A percentile compares a stretch with the other conserved stretches of the same genome.
phyloP scores from a whole-genome alignment of 2,888 invertebrate genomes.

The Reticulitermes lucifugus region DNA sequence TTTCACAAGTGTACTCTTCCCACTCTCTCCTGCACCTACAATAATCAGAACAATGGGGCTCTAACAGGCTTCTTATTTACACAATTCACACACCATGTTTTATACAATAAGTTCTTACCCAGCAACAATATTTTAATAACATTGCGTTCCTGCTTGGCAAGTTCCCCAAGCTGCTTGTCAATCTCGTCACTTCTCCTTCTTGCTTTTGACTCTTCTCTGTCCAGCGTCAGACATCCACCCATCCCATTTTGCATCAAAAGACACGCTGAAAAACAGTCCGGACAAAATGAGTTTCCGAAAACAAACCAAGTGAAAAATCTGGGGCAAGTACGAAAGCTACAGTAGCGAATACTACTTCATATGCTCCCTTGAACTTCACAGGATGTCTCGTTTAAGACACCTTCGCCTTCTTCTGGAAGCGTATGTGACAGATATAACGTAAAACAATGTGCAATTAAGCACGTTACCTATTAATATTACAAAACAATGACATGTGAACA shows the following conservation, averaged over 20 bases:
- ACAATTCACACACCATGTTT: background rate
- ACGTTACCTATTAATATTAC: slow-evolving; percentile 35
- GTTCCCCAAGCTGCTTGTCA: slow-evolving; percentile 69
- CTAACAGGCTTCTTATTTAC: background rate
- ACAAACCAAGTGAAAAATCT: slow-evolving; percentile 17
- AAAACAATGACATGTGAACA: slow-evolving; percentile 42
- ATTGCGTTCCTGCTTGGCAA: slow-evolving; percentile 71
- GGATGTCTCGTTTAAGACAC: background rate
- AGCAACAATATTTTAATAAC: slow-evolving; percentile 73
- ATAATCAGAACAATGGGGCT: background rate
- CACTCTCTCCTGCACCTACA: slow-evolving; percentile 74
- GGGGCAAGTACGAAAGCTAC: background rate
- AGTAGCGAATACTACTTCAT: background rate
- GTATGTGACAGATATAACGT: background rate
- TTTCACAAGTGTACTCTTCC: slow-evolving; percentile 75
- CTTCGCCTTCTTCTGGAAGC: background rate
- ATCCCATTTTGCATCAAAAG: slow-evolving; percentile 60
- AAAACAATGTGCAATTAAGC: slow-evolving; percentile 8
- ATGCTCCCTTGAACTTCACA: slow-evolving; percentile 31
- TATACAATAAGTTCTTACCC: slow-evolving; percentile 60
- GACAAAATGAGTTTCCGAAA: background rate
- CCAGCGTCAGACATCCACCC: slow-evolving; percentile 74
- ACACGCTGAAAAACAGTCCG: slow-evolving; percentile 34
- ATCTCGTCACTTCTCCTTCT: slow-evolving; percentile 71
- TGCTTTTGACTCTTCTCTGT: slow-evolving; percentile 71